Evolutionary conservation across 2,797 vertebrate species (phyloP), one percentile per base, ranked within the genome.

Genomic region (Caiman crocodilus): DNA sequence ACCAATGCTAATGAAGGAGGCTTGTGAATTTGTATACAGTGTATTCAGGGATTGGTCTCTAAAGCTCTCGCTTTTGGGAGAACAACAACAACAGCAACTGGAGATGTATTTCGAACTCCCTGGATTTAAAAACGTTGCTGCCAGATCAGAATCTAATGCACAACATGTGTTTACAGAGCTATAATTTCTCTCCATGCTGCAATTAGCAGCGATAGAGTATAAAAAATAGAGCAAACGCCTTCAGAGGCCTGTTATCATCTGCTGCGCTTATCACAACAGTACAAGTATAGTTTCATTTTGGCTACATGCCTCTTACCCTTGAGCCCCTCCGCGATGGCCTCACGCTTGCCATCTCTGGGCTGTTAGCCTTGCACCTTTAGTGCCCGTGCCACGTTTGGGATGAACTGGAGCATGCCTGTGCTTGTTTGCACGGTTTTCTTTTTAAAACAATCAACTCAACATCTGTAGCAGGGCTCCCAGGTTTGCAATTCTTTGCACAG

Each of bases 81-180:
- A 96, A 95, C 35, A 92, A 94, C 42, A 92, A 95, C 85, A 50
- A 50, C 42, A 50, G 10, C 9, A 50, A 50, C 42, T 89, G 91
- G 88, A 95, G 95, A 89, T 91, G 94, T 96, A 93, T 95, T 95
- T 97, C 92, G 91, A 96, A 83, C 92, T 94, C 7, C 5, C 60
- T 88, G 90, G 76, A 67, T 57, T 93, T 95, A 92, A 95, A 94
- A 94, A 96, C 92, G 86, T 64, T 95, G 85, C 96, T 97, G 97
- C 97, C 96, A 94, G 94, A 97, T 97, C 96, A 95, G 91, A 94
- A 96, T 94, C 73, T 96, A 96, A 96, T 95, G 94, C 94, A 93
- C 96, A 97, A 89, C 97, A 97, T 84, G 89, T 96, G 96, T 93
- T 96, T 97, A 95, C 84, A n/a, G 85, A 84, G 58, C 91, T 87